Percentiles rank a stretch among this genome's conserved stretches.
phyloP scores from a whole-genome alignment of 1,140 invertebrate species.

The Nasonia vitripennis region DNA sequence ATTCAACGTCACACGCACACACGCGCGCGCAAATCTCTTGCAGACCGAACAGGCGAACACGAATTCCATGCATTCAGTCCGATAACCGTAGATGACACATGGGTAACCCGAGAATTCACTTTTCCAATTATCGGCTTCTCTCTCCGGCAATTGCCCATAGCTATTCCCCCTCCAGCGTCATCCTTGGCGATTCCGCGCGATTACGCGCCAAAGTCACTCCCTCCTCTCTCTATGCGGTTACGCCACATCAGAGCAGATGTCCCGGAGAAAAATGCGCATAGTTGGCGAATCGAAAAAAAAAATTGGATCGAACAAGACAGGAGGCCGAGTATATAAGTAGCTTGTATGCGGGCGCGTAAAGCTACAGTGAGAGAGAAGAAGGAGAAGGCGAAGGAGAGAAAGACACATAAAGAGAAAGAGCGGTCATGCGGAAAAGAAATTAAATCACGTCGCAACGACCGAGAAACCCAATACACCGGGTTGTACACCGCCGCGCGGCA shows the following conservation, averaged over 20 bases:
- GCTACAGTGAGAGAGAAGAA: background rate
- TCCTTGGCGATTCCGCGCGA: slow-evolving; percentile 19
- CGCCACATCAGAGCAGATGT: background rate
- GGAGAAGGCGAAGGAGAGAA: background rate
- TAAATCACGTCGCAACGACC: slow-evolving; percentile 48
- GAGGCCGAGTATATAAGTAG: background rate
- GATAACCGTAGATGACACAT: no score
- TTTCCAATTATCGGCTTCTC: slow-evolving; percentile 22
- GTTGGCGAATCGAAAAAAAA: background rate
- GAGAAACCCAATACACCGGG: slow-evolving; percentile 42
- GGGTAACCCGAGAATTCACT: background rate
- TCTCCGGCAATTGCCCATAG: background rate
- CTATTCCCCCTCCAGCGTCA: no score
- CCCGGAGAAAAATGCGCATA: background rate
- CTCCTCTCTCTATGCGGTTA: background rate
- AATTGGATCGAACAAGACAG: background rate
- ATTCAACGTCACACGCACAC: no score
- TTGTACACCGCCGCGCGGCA: background rate
- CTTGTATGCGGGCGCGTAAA: background rate
- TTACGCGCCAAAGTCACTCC: slow-evolving; percentile 7
- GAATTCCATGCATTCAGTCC: background rate
- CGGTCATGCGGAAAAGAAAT: slow-evolving; percentile 45
- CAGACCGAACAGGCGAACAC: background rate
- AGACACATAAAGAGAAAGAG: background rate
- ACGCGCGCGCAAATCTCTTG: no score